Evolutionary conservation across 2,113 vertebrate species (phyloP).

Genomic region (Sapayoa aenigma): DNA sequence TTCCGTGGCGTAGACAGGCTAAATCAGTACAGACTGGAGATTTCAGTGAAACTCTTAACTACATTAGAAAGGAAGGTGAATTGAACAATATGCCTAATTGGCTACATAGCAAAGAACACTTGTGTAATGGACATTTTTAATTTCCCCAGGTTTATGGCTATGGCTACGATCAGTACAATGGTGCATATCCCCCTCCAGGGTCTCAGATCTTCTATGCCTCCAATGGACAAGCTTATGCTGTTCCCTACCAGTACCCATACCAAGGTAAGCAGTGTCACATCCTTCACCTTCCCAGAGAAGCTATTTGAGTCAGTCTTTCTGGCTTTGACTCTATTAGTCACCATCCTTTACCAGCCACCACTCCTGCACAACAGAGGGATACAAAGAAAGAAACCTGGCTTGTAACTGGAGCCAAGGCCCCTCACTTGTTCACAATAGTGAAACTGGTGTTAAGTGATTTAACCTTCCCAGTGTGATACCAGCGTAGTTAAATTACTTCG

Average conservation of each 20-base stretch:
- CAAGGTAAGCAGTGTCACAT: constrained; percentile 63
- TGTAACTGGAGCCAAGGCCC: background rate
- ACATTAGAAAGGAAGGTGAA: background rate
- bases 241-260: constrained; percentile 75
- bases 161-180: constrained; percentile 68
- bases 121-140: background rate
- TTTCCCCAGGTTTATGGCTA: constrained; percentile 74
- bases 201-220: constrained; percentile 75
- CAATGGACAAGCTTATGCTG: constrained; percentile 73
- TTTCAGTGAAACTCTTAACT: background rate
- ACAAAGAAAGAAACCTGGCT: background rate
- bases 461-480: background rate
- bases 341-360: background rate
- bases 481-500: background rate
- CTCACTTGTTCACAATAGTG: background rate
- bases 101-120: background rate
- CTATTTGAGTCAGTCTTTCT: background rate
- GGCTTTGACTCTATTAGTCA: background rate
- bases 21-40: background rate
- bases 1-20: background rate
- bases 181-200: constrained; percentile 48
- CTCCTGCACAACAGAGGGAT: background rate
- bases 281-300: background rate
- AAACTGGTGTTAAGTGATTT: background rate
- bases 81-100: background rate